Conservation (phyloP, 2,888 invertebrate species). For the Pyrocoelia pectoralis region DNA sequence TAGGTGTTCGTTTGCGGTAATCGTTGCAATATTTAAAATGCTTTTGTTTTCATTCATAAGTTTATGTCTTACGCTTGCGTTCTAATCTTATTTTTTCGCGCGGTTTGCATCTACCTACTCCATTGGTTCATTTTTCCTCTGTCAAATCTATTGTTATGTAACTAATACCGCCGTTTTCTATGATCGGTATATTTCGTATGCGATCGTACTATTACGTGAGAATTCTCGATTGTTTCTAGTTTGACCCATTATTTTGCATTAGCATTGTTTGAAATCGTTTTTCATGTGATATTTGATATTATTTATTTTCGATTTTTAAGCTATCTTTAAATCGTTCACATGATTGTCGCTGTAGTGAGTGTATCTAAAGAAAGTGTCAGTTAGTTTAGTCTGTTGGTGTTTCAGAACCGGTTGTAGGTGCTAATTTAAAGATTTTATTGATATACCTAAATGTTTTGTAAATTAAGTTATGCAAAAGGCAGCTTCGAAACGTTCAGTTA, state of each 20-base stretch:
- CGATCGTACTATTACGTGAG: not conserved
- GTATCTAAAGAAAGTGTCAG: not conserved
- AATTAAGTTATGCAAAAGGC: not conserved
- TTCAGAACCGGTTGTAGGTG: slow-evolving; percentile 4
- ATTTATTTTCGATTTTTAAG: not conserved
- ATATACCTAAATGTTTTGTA: not conserved
- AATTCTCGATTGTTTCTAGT: not conserved
- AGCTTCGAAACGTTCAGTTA: not conserved
- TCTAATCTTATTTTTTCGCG: slow-evolving; percentile 1
- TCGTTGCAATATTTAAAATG: no score
- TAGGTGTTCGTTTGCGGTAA: no score
- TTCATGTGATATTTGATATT: not conserved
- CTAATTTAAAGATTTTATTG: not conserved
- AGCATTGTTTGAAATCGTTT: not conserved
- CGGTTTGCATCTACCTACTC: not conserved
- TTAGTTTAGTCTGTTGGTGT: not conserved
- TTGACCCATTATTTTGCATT: not conserved
- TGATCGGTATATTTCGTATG: not conserved
- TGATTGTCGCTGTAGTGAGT: not conserved
- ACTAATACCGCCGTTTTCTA: not conserved
- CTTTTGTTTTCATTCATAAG: no score
- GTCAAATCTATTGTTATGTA: slow-evolving; percentile 9
- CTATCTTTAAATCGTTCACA: not conserved
- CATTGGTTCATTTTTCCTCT: not conserved
- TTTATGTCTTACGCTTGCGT: no score